Base-by-base conservation (phyloP, 2,113 vertebrate genomes). In the Marmota flaviventris region DNA sequence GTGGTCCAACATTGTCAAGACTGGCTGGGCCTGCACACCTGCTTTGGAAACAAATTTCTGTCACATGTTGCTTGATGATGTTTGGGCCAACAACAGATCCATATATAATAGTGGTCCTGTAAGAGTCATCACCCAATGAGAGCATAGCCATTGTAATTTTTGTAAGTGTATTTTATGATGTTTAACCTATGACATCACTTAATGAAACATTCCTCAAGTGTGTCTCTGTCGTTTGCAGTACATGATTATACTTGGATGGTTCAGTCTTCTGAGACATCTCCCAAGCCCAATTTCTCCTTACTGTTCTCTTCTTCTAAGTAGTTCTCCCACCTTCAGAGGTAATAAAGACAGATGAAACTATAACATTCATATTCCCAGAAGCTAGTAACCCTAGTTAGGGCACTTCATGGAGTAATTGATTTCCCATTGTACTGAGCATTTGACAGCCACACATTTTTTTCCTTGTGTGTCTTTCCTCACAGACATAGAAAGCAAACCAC, bases 401-500 rank as follows among this genome's bases (percentile, higher is more conserved):
- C 12, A 39, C 76, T 97, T 97, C 76, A 87, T 75, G 37, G 79
- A 92, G 85, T 94, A 94, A 96, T 48, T 96, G 84, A 89, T 95
- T 97, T 93, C 82, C 84, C 78, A 65, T 58, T 97, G 86, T 58
- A 53, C 25, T 65, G 75, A 86, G 45, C 87, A 93, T 94, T 96
- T 97, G 92, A 91, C 72, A 94, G 73, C 37, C 81, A 85, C 65
- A 77, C 17, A 5, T 87, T 96, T 82, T 73, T 34, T 67, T 53
- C 51, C 79, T 77, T 93, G 56, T 75, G 75, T 42, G 72, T 84
- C 93, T 98, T 97, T 96, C 76, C 75, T 93, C 45, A 53, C 0
- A 85, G 85, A 95, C 42, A 81, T 24, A 92, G 96, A 97, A 96
- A 92, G 97, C 61, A 94, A 96, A 93, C 85, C 93, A 98, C 98